phyloP scores from a whole-genome alignment of 2,888 invertebrate genomes.

The Lasius platythorax region DNA sequence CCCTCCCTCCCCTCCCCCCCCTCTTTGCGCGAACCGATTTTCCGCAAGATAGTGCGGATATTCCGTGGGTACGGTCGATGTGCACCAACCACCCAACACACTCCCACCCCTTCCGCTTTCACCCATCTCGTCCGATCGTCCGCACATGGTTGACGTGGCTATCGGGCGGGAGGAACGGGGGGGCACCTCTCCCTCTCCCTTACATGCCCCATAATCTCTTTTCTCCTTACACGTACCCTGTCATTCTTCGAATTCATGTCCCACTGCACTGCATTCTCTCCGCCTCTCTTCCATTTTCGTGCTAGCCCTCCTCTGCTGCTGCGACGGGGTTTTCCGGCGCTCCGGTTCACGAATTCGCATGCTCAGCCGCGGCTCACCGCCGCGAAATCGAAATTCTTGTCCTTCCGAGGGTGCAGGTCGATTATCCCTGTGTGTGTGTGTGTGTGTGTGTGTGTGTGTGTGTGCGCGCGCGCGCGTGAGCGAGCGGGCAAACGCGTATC shows the following conservation, averaged over 20 bases:
- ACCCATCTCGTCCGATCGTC: conserved; percentile 17
- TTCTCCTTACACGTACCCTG: neutral
- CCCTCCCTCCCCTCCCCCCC: neutral
- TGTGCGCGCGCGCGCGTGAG: neutral
- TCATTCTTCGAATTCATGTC: conserved; percentile 42
- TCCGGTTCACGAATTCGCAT: conserved; percentile 60
- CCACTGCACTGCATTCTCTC: conserved; percentile 5
- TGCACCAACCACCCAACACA: conserved; percentile 46
- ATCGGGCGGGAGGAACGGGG: neutral
- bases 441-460: neutral
- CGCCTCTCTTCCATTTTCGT: neutral
- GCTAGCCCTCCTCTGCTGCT: neutral
- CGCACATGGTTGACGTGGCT: conserved; percentile 27
- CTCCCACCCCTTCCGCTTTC: neutral
- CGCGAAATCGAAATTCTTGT: conserved; percentile 64
- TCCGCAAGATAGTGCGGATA: conserved; percentile 50
- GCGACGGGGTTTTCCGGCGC: conserved; percentile 29
- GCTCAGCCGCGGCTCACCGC: conserved; percentile 49
- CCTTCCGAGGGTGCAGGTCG: neutral
- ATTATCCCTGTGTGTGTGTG: neutral
- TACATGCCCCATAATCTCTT: neutral
- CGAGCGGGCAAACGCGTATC: neutral
- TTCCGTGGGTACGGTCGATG: conserved; percentile 56
- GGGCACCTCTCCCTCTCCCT: neutral
- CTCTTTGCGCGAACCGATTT: conserved; percentile 55